Conservation (phyloP, 2,113 vertebrate genomes). For the Lota lota region DNA sequence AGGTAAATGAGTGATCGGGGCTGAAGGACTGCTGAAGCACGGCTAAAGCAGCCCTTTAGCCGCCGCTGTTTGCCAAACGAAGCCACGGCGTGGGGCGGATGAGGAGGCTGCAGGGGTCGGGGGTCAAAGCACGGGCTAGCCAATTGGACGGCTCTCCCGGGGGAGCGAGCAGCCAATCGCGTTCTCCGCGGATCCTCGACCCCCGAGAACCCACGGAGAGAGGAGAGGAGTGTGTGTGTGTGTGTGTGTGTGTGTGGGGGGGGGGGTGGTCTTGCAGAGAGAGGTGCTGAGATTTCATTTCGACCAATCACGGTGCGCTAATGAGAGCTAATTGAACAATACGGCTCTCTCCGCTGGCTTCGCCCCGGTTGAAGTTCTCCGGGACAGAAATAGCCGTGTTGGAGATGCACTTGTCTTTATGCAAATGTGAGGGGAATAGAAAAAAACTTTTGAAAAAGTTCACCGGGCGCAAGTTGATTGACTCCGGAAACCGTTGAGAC, state of each 20-base stretch:
- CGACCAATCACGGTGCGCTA: conserved; percentile 65
- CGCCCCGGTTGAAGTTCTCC: conserved; percentile 54
- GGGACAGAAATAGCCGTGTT: conserved; percentile 52
- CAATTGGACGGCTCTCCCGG: conserved; percentile 57
- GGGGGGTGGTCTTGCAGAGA: conserved; percentile 17
- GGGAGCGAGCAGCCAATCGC: conserved; percentile 61
- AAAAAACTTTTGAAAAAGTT: conserved; percentile 22
- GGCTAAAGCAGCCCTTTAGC: conserved; percentile 70
- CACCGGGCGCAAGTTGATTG: background rate
- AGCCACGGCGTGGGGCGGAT: conserved; percentile 65
- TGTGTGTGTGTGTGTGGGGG: no score
- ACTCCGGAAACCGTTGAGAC: no score
- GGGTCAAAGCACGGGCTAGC: conserved; percentile 43
- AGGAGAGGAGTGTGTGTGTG: conserved; percentile 22
- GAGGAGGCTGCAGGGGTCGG: conserved; percentile 69
- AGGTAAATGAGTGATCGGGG: conserved; percentile 75
- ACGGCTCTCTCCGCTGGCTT: conserved; percentile 52
- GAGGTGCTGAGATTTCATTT: conserved; percentile 56
- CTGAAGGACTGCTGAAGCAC: conserved; percentile 73
- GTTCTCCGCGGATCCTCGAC: conserved; percentile 59
- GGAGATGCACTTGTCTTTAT: conserved; percentile 54
- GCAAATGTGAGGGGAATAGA: conserved; percentile 36
- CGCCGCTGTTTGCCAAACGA: conserved; percentile 73
- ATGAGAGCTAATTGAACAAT: conserved; percentile 62
- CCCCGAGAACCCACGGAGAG: conserved; percentile 30